These are phyloP conservation scores for Megaceryle maxima DNA, from an alignment of 2,113 vertebrate genomes.

Conservation along the genomic window DNA sequence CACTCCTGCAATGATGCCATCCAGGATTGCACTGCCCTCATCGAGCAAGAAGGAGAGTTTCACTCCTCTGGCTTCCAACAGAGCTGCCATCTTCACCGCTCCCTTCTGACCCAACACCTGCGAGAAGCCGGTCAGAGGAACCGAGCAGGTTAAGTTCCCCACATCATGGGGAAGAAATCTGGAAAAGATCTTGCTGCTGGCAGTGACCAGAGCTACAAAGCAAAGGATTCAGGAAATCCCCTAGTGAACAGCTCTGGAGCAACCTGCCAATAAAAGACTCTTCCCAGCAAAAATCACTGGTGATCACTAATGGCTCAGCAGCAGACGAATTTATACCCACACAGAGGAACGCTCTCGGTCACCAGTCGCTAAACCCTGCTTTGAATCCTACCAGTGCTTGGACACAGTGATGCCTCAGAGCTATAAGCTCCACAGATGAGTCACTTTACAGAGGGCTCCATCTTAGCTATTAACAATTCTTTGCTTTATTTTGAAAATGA, in stretches of 20 bases:
- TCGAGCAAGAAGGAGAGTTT: conserved; percentile 87
- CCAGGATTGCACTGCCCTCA: conserved; percentile 80
- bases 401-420: neutral
- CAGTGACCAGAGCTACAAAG: neutral
- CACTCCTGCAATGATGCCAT: conserved; percentile 78
- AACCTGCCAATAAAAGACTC: neutral
- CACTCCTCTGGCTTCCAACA: conserved; percentile 81
- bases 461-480: neutral
- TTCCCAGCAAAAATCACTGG: neutral
- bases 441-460: neutral
- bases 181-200: neutral
- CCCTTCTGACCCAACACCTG: conserved; percentile 83
- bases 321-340: neutral
- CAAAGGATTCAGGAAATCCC: neutral
- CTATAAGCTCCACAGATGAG: neutral
- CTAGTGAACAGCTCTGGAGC: neutral
- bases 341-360: neutral
- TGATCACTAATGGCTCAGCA: neutral
- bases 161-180: neutral
- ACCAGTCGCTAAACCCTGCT: neutral
- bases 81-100: conserved; percentile 79
- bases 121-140: neutral
- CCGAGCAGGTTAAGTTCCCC: neutral
- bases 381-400: neutral
- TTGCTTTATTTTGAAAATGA: neutral